Evolutionary conservation across 1,140 invertebrate genomes (phyloP).

Genomic region (Drosophila takahashii): DNA sequence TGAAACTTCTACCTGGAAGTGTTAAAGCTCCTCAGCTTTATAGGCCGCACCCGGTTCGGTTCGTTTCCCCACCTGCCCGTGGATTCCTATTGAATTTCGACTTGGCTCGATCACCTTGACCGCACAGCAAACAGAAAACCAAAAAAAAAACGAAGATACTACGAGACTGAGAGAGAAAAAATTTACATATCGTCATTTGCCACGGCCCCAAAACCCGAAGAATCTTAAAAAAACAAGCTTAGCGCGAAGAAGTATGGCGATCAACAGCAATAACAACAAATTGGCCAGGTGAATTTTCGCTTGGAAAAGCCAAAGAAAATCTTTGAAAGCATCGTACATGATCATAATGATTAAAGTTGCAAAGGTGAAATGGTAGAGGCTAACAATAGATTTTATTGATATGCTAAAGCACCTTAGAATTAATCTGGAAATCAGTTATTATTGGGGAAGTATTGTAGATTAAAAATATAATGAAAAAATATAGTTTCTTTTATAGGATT

Average conservation of each 20-base stretch:
- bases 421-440: constrained; percentile 1
- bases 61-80: constrained; percentile 44
- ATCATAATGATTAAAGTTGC: constrained; percentile 16
- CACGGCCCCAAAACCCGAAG: constrained; percentile 3
- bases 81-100: constrained; percentile 42
- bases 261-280: constrained; percentile 29
- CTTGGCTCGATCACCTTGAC: constrained; percentile 71
- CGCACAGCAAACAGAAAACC: constrained; percentile 35
- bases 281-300: constrained; percentile 22
- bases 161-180: constrained; percentile 23
- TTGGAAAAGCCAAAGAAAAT: constrained; percentile 3
- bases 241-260: constrained; percentile 14
- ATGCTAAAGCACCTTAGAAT: constrained; percentile 1
- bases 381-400: constrained; percentile 9
- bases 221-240: constrained; percentile 12
- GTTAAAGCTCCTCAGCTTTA: constrained; percentile 45
- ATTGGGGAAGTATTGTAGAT: background rate
- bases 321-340: constrained; percentile 4
- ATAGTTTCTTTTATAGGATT: background rate
- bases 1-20: constrained; percentile 76
- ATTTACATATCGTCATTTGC: constrained; percentile 59
- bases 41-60: constrained; percentile 42
- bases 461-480: background rate
- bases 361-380: background rate
- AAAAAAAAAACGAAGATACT: constrained; percentile 2